Base-by-base conservation (phyloP, 2,888 invertebrate genomes). In the Drosophila gaucha region DNA sequence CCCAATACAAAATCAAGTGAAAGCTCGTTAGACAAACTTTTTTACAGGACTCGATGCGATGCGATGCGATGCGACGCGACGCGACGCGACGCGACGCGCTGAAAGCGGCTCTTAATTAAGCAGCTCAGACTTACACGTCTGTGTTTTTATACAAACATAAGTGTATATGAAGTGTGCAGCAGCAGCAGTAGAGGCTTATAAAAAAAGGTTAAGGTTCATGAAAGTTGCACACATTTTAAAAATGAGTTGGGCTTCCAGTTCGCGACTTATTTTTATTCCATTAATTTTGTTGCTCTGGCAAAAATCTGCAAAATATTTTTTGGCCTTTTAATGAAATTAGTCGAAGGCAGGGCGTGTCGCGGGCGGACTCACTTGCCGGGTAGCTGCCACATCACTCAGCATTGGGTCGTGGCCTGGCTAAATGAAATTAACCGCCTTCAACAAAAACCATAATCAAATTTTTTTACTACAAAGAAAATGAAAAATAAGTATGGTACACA, bases 381-480 rank as follows among this genome's bases (percentile, higher is more conserved):
- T 65, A 44, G 57, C 68, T 67, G 84, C 68, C 80, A 80, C 79
- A 87, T 77, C 89, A 74, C 57, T 78, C 88, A 83, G 76, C 67
- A 67, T 86, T 67, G 72, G 84, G 63, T 57, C 72, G 63, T 50
- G 74, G 85, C 51, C 65, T 65, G 56, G 66, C 76, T 33, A 62
- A 83, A 83, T 88, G 73, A 88, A 83, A 83, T 83, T 83, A 88
- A 80, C 88, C 67, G 80, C 70, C 73, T 58, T 88, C 73, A 67
- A 83, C 79, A 74, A 88, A 67, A 74, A 88, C 86, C 82, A 88
- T 86, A 83, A 83, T 83, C 86, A 88, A 83, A 83, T 83, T 83
- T 65, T 65, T 74, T 55, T 51, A 46, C 67, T 68, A 83, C 67
- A 85, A 78, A 73, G 83, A 69, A 78, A 49, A 68, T 82, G 72